Percentiles rank a stretch among this genome's conserved stretches.
phyloP scores from a whole-genome alignment of 2,113 vertebrate species.

The Xiphorhynchus elegans region DNA sequence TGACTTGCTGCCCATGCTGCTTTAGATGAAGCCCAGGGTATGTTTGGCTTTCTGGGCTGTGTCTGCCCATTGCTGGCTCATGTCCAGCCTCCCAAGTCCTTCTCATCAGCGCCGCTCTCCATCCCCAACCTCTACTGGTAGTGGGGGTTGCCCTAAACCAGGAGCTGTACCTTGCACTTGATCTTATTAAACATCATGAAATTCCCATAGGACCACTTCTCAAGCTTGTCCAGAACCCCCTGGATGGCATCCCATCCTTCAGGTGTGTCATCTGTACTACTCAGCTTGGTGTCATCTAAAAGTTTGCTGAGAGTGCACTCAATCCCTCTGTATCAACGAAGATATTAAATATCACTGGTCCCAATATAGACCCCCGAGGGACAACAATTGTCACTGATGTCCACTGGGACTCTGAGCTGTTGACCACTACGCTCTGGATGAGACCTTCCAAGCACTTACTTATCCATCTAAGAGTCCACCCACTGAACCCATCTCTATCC shows the following conservation, averaged over 20 bases:
- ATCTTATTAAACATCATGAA: background rate
- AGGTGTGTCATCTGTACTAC: background rate
- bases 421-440: background rate
- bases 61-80: background rate
- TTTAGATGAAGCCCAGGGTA: background rate
- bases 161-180: background rate
- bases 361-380: fast-evolving
- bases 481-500: background rate
- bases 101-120: background rate
- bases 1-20: fast-evolving
- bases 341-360: background rate
- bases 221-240: background rate
- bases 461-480: background rate
- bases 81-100: background rate
- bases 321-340: background rate
- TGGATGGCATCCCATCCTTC: background rate
- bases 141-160: fast-evolving
- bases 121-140: background rate
- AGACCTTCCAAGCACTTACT: background rate
- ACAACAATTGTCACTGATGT: background rate
- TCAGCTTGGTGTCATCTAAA: background rate
- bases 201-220: background rate
- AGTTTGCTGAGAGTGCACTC: background rate
- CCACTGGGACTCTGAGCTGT: background rate
- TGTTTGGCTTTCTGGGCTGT: background rate